Evolutionary conservation across 2,113 vertebrate species (phyloP).

Genomic region (Hyla sarda): DNA sequence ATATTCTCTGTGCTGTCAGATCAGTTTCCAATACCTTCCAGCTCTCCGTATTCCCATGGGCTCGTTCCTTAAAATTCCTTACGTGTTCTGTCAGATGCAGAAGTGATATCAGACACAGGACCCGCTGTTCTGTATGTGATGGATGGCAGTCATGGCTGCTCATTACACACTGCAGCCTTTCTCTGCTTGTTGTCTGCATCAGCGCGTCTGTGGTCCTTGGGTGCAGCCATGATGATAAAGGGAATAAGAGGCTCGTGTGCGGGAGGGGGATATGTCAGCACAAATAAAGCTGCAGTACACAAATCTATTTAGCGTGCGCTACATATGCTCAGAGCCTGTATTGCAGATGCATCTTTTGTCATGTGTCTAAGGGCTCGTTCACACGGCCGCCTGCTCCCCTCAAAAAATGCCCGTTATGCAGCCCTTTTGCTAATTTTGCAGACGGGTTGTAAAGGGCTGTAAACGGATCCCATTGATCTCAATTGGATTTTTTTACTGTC

Average conservation of each 20-base stretch:
- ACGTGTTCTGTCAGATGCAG: neutral
- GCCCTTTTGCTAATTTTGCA: too few relatives aligned
- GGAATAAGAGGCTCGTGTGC: neutral
- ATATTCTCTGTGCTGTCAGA: neutral
- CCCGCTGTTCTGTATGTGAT: neutral
- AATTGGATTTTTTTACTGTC: too few relatives aligned
- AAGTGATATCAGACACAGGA: neutral
- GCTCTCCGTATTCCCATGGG: neutral
- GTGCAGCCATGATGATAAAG: neutral
- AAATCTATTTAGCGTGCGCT: neutral
- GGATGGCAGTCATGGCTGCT: neutral
- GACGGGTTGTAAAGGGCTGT: too few relatives aligned
- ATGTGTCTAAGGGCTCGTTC: neutral
- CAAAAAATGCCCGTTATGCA: too few relatives aligned
- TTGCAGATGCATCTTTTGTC: neutral
- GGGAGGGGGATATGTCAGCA: neutral
- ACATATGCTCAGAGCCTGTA: neutral
- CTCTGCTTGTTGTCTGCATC: neutral
- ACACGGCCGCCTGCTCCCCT: too few relatives aligned
- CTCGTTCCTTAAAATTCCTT: neutral
- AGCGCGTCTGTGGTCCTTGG: neutral
- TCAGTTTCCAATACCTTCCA: neutral
- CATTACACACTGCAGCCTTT: neutral
- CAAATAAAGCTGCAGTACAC: neutral
- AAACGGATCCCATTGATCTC: too few relatives aligned